Evolutionary conservation across 2,888 invertebrate species (phyloP).

Genomic region (Pseudoips prasinana): DNA sequence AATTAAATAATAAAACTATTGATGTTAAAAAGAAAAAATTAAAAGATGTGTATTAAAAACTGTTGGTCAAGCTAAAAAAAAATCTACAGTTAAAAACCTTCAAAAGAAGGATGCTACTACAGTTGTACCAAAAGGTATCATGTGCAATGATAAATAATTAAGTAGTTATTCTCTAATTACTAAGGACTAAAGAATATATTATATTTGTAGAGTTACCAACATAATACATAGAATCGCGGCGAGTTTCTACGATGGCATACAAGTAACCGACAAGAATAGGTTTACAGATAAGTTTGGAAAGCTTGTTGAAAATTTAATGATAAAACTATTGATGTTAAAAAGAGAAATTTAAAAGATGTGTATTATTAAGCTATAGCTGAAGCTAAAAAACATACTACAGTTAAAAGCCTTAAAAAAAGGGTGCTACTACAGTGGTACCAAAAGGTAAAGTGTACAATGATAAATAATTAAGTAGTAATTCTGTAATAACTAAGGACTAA

Average conservation of each 20-base stretch:
- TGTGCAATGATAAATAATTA: no score
- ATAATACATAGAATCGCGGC: conserved; percentile 40
- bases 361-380: conserved; percentile 49
- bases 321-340: conserved; percentile 2
- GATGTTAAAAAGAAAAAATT: conserved; percentile 36
- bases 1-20: neutral
- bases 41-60: conserved; percentile 51
- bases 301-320: no score
- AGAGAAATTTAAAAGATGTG: conserved; percentile 47
- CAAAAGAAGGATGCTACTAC: conserved; percentile 9
- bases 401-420: conserved; percentile 16
- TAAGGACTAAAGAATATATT: no score
- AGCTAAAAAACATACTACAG: conserved; percentile 39
- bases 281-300: neutral
- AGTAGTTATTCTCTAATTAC: no score
- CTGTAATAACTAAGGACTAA: no score
- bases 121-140: neutral
- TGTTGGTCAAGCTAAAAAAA: conserved; percentile 42
- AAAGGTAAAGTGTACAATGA: no score
- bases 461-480: no score
- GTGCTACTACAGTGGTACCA: neutral
- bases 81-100: conserved; percentile 25
- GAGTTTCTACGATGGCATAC: conserved; percentile 15
- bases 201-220: conserved; percentile 31
- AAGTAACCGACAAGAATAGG: conserved; percentile 4